Evolutionary conservation across 1,140 invertebrate genomes (phyloP).

Genomic region (Drusus annulatus): DNA sequence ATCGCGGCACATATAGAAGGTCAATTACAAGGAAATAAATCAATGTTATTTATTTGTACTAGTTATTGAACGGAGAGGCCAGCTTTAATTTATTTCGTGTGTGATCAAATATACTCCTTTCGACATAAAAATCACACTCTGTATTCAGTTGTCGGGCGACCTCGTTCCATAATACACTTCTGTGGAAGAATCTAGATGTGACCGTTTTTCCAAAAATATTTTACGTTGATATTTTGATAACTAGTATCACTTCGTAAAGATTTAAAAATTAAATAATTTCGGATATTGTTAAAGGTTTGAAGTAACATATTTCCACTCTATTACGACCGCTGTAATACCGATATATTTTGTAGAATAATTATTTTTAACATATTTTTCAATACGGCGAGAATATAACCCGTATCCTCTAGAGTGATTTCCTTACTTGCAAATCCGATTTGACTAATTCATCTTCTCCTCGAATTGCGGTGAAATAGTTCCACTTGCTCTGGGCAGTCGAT

Average conservation of each 20-base stretch:
- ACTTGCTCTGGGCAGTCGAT: too few species aligned
- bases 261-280: neutral
- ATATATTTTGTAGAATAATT: too few species aligned
- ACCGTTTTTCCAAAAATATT: neutral
- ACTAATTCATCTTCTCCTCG: too few species aligned
- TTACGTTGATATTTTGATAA: neutral
- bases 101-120: neutral
- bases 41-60: neutral
- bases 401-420: too few species aligned
- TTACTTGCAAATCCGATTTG: too few species aligned
- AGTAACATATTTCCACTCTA: neutral
- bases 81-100: neutral
- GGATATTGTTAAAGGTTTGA: too few species aligned
- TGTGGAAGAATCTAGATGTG: neutral
- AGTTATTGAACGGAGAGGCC: neutral
- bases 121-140: neutral
- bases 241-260: neutral
- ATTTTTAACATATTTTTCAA: too few species aligned
- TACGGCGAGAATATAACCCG: too few species aligned
- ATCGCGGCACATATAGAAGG: neutral
- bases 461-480: too few species aligned
- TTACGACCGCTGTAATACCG: too few species aligned
- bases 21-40: neutral
- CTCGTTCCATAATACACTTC: conserved; percentile 12
- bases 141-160: neutral